A percentile compares a stretch with the other conserved stretches of the same genome.
These are phyloP conservation scores for Agriotes lineatus DNA, from an alignment of 2,888 invertebrate species.

Conservation along the genomic window DNA sequence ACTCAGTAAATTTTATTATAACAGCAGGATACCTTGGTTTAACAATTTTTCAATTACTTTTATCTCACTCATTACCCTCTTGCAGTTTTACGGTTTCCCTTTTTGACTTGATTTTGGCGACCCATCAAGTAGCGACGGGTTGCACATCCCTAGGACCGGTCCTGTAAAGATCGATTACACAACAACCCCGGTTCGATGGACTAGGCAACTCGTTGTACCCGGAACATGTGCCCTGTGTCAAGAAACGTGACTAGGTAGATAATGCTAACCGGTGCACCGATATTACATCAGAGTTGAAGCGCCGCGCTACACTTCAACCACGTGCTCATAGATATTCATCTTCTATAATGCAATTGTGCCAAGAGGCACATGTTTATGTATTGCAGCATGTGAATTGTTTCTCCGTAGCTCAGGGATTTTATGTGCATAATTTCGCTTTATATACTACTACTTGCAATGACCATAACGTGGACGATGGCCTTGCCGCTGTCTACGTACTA, in stretches of 20 bases:
- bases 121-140: not conserved
- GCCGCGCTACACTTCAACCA: constrained; percentile 1
- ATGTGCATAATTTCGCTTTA: not conserved
- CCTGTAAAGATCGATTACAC: constrained; percentile 9
- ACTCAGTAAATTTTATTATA: too few relatives aligned
- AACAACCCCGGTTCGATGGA: not conserved
- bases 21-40: too few relatives aligned
- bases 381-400: constrained; percentile 1
- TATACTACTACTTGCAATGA: too few relatives aligned
- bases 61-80: too few relatives aligned
- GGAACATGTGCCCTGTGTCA: constrained; percentile 17
- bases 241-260: constrained; percentile 22
- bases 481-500: too few relatives aligned
- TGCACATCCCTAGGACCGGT: too few relatives aligned
- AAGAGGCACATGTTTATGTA: constrained; percentile 3
- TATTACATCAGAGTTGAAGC: constrained; percentile 17
- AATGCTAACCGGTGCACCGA: constrained; percentile 8
- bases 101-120: too few relatives aligned
- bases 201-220: not conserved
- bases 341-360: constrained; percentile 17
- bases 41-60: too few relatives aligned
- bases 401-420: not conserved
- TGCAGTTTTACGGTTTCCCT: too few relatives aligned
- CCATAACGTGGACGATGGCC: not conserved
- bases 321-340: constrained; percentile 15